Base-by-base conservation (phyloP, 1,140 invertebrate species). In the Saccostrea echinata region DNA sequence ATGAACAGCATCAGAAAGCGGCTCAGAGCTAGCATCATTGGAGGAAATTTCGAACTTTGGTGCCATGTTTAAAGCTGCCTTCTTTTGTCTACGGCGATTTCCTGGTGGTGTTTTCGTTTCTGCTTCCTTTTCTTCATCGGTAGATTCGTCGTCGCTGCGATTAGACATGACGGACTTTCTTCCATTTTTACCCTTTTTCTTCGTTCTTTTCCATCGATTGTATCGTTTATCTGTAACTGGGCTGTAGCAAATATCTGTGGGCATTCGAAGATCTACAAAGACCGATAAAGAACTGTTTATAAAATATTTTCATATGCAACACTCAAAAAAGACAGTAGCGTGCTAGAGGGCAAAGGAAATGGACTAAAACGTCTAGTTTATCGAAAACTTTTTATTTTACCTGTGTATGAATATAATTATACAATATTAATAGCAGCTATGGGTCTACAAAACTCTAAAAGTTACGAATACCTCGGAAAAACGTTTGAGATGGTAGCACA, bases 151-250 rank as follows among this genome's bases (percentile, higher is more conserved):
- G 4, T 43, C 80, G 71, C 51, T 68, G 61, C 24, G 76, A 55
- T 84, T 52, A 61, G 30, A 24, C 1, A 3, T 11, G 33, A 21
- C 27, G 8, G 18, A 64, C 24, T 18, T 84, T 27, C 30, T 64
- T 24, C 53, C 51, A 3, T 53, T 51, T 84, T 84, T 86, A 12
- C 30, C 30, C 52, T 84, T 89, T 33, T n/a, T 86, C 80, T 64
- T 71, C 18, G 81, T 84, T 51, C 85, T 68, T 86, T 90, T 91
- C 91, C 91, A 91, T 33, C 91, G 85, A 61, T 91, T 90, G 64
- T 91, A 91, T 30, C 91, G 57, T 88, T 91, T 91, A 43, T 91
- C 91, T 9, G 83, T 85, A 43, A 89, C 87, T 30, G 91, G 84
- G 12, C 88, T 71, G 51, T 87, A 91, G 68, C 88, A 90, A 16